Conservation (phyloP, 2,797 vertebrate genomes). For the Merluccius polli region DNA sequence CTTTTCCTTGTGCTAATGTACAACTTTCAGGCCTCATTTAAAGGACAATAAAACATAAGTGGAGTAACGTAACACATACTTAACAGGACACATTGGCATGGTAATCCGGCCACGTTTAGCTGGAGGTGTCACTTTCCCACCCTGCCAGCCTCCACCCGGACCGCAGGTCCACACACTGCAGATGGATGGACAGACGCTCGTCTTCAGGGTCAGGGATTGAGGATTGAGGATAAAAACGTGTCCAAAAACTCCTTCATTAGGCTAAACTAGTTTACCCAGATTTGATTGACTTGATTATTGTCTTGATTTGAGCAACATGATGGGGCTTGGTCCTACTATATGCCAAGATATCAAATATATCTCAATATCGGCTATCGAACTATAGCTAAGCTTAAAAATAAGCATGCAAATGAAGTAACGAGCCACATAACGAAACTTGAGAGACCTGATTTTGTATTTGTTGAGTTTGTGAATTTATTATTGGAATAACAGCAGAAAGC, state of each 20-base stretch:
- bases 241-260: no score
- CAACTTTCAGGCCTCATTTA: constrained; percentile 56
- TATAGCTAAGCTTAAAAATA: not conserved
- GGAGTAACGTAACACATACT: constrained; percentile 70
- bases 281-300: no score
- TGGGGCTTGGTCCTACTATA: not conserved
- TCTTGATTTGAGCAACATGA: not conserved
- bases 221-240: no score
- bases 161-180: not conserved
- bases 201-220: not conserved
- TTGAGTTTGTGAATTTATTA: not conserved
- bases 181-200: not conserved
- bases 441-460: not conserved
- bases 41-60: constrained; percentile 76
- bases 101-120: constrained; percentile 68
- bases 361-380: not conserved
- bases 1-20: constrained; percentile 50
- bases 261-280: no score
- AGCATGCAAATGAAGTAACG: not conserved
- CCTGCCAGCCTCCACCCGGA: constrained; percentile 19
- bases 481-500: constrained; percentile 5
- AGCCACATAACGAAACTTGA: not conserved
- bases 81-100: constrained; percentile 73
- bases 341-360: no score
- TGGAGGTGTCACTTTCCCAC: constrained; percentile 73